A percentile compares a stretch with the other conserved stretches of the same genome.
Conservation (phyloP, 2,113 vertebrate species). For the Aythya baeri region DNA sequence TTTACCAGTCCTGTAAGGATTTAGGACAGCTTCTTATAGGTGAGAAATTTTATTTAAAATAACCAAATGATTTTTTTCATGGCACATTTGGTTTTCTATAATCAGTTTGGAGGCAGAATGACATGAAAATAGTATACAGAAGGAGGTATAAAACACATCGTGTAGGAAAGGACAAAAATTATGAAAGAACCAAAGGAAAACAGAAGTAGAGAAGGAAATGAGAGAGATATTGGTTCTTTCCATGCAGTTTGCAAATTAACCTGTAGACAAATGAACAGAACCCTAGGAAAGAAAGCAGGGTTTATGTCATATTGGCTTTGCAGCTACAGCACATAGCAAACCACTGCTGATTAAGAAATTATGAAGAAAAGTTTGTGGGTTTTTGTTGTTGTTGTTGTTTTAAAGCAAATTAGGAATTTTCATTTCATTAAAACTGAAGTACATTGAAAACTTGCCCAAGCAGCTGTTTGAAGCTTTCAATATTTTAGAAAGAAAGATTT, state of each 20-base stretch:
- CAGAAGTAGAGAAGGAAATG: background rate
- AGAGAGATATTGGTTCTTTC: background rate
- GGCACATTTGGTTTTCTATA: background rate
- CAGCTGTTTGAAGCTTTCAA: background rate
- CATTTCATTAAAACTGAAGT: background rate
- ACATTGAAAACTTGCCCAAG: background rate
- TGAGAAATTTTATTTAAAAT: background rate
- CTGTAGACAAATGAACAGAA: background rate
- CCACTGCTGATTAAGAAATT: background rate
- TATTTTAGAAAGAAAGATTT: background rate
- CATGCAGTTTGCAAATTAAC: background rate
- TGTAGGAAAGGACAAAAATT: background rate
- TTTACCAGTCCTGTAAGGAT: background rate
- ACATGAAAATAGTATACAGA: background rate
- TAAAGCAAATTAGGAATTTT: background rate
- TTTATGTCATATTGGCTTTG: background rate
- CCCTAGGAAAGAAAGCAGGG: background rate
- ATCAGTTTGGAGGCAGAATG: background rate
- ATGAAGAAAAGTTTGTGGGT: background rate
- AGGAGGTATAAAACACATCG: background rate
- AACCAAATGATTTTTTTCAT: background rate
- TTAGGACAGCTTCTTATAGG: background rate
- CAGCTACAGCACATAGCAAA: background rate
- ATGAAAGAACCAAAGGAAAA: background rate
- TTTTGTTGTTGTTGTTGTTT: background rate